Evolutionary conservation across 2,888 invertebrate genomes (phyloP).

Genomic region (Syrista parreyssii): DNA sequence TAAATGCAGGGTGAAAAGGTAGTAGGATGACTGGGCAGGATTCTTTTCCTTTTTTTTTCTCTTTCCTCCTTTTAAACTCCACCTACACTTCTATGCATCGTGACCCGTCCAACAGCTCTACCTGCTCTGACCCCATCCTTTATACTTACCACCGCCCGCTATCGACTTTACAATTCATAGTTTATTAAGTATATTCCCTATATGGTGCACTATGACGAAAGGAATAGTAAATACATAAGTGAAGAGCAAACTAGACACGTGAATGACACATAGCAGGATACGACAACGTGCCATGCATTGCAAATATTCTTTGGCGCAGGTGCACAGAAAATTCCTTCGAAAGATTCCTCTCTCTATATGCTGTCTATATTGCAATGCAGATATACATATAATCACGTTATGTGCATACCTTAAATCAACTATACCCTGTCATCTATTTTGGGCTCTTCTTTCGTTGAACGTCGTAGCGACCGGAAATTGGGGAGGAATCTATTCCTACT

Average conservation of each 20-base stretch:
- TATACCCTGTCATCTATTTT: neutral
- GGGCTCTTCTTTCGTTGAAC: neutral
- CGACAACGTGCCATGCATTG: neutral
- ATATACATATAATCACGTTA: neutral
- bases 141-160: neutral
- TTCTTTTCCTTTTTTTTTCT: neutral
- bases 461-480: neutral
- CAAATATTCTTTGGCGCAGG: neutral
- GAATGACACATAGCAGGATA: neutral
- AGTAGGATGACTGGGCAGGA: neutral
- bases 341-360: neutral
- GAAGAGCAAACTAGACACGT: neutral
- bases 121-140: neutral
- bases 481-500: neutral
- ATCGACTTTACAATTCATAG: neutral
- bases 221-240: neutral
- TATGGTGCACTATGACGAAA: neutral
- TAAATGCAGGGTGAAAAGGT: neutral
- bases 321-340: neutral
- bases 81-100: neutral
- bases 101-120: neutral
- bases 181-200: neutral
- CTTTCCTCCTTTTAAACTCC: neutral
- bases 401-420: neutral
- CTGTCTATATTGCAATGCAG: neutral